Base-by-base conservation (phyloP, 2,113 vertebrate genomes). In the Ptyas mucosa region DNA sequence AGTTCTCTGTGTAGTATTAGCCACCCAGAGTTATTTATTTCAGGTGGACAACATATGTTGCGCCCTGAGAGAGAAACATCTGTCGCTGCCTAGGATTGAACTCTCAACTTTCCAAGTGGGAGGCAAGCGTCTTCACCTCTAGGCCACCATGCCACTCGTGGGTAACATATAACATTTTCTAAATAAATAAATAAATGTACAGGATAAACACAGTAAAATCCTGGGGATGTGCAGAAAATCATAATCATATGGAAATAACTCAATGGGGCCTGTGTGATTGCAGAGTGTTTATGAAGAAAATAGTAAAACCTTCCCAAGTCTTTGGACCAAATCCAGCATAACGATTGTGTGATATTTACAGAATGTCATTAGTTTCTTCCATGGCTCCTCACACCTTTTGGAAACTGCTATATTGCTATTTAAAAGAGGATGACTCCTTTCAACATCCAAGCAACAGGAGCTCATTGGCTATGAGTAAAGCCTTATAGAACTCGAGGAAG, bases 361-460 rank as follows among this genome's bases (percentile, higher is more conserved):
- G 86, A 85, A 87, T 53, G 88, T 93, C 46, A 93, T 90, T 90
- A 86, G 43, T 24, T 49, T 93, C 39, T 39, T 90, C 53, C 75
- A 85, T 24, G 4, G 21, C 11, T 90, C 46, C 26, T 81, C 18
- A 39, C 88, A 90, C 54, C 54, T 93, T 93, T 86, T 61, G 43
- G 54, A 81, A 46, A 90, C 34, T 93, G 92, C 54, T 93, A 53
- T 49, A 87, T 93, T 93, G 61, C 46, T 81, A 87, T 86, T 55
- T 89, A 93, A 93, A 93, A 61, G 86, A 81, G 43, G 21, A 85
- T 20, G 58, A 23, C 0, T 90, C 54, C 54, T 93, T 64, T 90
- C 69, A 49, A 81, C 46, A 87, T 52, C 29, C 88, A 90, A 81
- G 43, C 3, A 39, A 7, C 29, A 34, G 46, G 20, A 90, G 64